Evolutionary conservation across 2,113 vertebrate species (phyloP).

Genomic region (Xiphophorus maculatus): DNA sequence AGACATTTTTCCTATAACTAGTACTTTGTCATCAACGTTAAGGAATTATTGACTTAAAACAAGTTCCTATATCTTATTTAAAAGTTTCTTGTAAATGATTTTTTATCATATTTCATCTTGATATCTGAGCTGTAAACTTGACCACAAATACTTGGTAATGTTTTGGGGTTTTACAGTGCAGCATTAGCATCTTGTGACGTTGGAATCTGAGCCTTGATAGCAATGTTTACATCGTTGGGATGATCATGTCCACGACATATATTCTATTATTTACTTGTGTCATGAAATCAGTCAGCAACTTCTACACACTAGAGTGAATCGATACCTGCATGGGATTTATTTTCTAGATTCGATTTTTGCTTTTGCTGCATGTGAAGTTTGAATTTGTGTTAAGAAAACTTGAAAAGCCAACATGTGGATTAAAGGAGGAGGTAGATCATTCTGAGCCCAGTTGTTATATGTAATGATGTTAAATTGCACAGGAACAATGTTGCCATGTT

Average conservation of each 20-base stretch:
- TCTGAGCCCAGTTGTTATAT: not conserved
- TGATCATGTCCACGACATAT: not conserved
- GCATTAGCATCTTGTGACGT: too few relatives aligned
- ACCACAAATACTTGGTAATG: too few relatives aligned
- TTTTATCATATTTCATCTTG: too few relatives aligned
- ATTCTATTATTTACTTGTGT: not conserved
- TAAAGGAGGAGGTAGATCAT: not conserved
- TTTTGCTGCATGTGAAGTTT: not conserved
- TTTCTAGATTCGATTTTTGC: not conserved
- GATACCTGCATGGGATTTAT: not conserved
- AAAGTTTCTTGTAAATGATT: too few relatives aligned
- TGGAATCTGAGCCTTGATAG: too few relatives aligned
- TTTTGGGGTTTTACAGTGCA: too few relatives aligned
- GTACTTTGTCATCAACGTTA: too few relatives aligned
- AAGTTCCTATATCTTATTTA: too few relatives aligned
- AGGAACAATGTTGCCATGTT: not conserved
- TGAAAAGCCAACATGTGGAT: not conserved
- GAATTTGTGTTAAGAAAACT: not conserved
- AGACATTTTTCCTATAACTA: too few relatives aligned
- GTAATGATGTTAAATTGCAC: not conserved
- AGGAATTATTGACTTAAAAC: too few relatives aligned
- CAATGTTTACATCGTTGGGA: not conserved
- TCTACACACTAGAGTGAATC: not conserved
- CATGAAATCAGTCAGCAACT: too few relatives aligned
- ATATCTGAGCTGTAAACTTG: too few relatives aligned